These are phyloP conservation scores for Melolontha melolontha DNA, from an alignment of 2,888 invertebrate genomes.

Conservation along the genomic window DNA sequence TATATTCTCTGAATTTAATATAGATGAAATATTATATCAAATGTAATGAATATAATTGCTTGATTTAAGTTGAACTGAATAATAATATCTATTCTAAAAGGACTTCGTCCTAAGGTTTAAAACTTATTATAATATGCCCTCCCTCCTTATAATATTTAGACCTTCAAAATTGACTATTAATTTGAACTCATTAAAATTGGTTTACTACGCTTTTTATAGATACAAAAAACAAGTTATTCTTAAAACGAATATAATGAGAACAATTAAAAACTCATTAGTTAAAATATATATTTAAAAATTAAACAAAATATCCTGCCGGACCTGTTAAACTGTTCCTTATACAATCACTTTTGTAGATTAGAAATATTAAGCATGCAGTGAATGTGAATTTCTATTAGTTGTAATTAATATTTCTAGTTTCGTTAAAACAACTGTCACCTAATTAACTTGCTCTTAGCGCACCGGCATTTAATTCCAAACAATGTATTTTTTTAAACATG, in stretches of 20 bases:
- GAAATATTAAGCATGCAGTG: constrained; percentile 19
- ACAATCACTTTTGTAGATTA: constrained; percentile 18
- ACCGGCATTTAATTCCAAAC: constrained; percentile 5
- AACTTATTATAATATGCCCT: no score
- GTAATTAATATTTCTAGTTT: constrained; percentile 26
- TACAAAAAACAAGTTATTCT: no score
- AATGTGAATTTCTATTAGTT: constrained; percentile 18
- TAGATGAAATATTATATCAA: no score
- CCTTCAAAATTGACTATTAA: no score
- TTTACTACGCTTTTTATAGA: no score
- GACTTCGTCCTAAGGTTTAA: no score
- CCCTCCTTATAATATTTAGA: no score
- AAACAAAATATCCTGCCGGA: constrained; percentile 17
- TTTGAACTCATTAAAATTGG: no score
- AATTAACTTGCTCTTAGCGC: constrained; percentile 16
- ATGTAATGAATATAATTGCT: no score
- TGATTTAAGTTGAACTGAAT: no score
- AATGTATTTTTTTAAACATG: constrained; percentile 2
- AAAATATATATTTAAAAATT: neutral
- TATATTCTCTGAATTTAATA: no score
- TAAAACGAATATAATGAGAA: neutral
- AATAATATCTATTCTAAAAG: no score
- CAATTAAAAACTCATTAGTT: constrained; percentile 17
- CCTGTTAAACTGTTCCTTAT: constrained; percentile 10
- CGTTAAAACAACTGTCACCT: constrained; percentile 28